Evolutionary conservation across 2,797 vertebrate species (phyloP).

Genomic region (Pangasius macronema): DNA sequence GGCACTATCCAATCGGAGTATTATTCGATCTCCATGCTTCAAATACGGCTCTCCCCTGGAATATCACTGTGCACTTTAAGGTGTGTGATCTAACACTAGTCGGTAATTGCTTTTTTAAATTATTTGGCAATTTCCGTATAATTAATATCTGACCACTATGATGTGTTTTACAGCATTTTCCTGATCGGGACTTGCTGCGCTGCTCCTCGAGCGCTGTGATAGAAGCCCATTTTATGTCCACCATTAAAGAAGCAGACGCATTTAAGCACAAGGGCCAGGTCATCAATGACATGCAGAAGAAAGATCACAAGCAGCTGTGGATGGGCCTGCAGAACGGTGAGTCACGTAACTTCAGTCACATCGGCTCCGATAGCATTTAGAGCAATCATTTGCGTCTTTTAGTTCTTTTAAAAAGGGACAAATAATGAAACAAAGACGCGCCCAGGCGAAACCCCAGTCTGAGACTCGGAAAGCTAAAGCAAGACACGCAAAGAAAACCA

Average conservation of each 20-base stretch:
- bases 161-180: constrained; percentile 83
- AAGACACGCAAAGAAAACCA: neutral
- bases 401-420: neutral
- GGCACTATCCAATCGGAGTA: constrained; percentile 97
- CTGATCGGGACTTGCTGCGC: constrained; percentile 91
- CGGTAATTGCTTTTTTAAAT: neutral
- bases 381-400: neutral
- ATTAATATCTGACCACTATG: neutral
- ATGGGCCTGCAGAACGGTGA: constrained; percentile 98
- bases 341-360: constrained; percentile 3
- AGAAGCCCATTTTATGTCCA: constrained; percentile 98
- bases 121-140: neutral
- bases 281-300: constrained; percentile 99
- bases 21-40: constrained; percentile 96
- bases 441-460: constrained; percentile 7
- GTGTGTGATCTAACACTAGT: constrained; percentile 66
- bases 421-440: constrained; percentile 1
- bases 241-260: constrained; percentile 98
- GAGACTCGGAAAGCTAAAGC: constrained; percentile 3
- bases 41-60: constrained; percentile 93
- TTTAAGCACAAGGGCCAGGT: constrained; percentile 99
- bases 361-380: neutral
- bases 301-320: constrained; percentile 99
- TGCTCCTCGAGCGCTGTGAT: constrained; percentile 90
- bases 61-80: constrained; percentile 97